Evolutionary conservation across 2,888 invertebrate genomes (phyloP), one percentile per base, ranked within the genome.

Genomic region (Flabesymbios commensalis): DNA sequence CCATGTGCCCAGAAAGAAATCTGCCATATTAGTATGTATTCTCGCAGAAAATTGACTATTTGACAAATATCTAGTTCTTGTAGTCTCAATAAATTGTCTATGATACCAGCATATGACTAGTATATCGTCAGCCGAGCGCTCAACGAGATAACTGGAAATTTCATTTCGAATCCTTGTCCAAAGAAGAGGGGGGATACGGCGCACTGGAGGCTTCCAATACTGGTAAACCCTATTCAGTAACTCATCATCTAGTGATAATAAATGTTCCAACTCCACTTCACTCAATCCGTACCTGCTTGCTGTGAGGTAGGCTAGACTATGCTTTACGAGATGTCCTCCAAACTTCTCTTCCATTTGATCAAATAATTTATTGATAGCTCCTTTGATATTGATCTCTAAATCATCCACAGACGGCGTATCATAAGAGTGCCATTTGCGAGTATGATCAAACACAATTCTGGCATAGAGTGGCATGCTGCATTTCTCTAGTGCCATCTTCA

Each of bases 1-100:
- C 78, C 78, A 79, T 19, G 61, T 71, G 2, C 79, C 66, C 3
- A 75, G 63, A 62, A 69, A 80, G 64, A 77, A 80, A 53, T 80
- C 78, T 2, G 75, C 72, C 43, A 80, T 71, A 28, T 64, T 71
- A 1, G 67, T 65, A 64, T 77, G 75, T 24, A 78, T 62, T 33
- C 65, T 60, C 14, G 51, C 31, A 17, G 41, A 19, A 43, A 61
- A 45, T 31, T 29, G 28, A 2, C 19, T 24, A 5, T 63, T 52
- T 0, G 58, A 53, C n/a, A 71, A 64, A 45, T 71, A 71, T 4
- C 71, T 47, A 48, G 67, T 41, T 7, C 33, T 47, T 17, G 66
- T 57, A 5, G 64, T 69, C 32, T 59, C 47, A 24, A 68, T 58
- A 59, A 71, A 71, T 62, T 71, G 68, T 1, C 65, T 49, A 57